Evolutionary conservation across 2,113 vertebrate genomes (phyloP).

Genomic region (Coregonus clupeaformis): DNA sequence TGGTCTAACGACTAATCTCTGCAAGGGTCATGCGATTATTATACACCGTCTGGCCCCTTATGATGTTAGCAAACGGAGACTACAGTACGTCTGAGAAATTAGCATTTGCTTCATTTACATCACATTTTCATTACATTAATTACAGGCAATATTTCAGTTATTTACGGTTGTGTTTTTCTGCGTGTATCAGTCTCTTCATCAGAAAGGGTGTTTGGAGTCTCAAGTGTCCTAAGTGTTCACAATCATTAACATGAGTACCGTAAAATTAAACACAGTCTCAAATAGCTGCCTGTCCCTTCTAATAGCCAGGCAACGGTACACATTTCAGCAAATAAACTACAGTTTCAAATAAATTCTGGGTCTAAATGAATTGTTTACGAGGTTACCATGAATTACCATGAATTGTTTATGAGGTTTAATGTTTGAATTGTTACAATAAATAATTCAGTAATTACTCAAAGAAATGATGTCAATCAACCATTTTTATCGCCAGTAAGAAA

Average conservation of each 20-base stretch:
- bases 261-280: too few relatives aligned
- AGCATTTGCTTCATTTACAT: neutral
- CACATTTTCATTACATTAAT: neutral
- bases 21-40: slow-evolving; percentile 13
- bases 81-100: neutral
- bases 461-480: too few relatives aligned
- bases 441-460: too few relatives aligned
- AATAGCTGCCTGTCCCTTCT: too few relatives aligned
- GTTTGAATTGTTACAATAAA: too few relatives aligned
- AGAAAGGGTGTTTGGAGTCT: neutral
- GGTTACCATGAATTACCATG: too few relatives aligned
- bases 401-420: too few relatives aligned
- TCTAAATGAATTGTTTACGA: too few relatives aligned
- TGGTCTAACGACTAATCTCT: slow-evolving; percentile 2
- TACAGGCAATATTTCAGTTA: neutral
- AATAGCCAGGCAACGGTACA: too few relatives aligned
- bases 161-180: neutral
- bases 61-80: neutral
- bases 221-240: neutral
- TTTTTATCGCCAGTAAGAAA: too few relatives aligned
- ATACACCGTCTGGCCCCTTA: neutral
- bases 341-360: too few relatives aligned
- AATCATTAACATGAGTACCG: neutral
- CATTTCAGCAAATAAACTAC: too few relatives aligned
- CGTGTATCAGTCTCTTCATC: slow-evolving; percentile 12